These are phyloP conservation scores for Sorex araneus DNA, from an alignment of 2,113 vertebrate species.

Conservation along the genomic window DNA sequence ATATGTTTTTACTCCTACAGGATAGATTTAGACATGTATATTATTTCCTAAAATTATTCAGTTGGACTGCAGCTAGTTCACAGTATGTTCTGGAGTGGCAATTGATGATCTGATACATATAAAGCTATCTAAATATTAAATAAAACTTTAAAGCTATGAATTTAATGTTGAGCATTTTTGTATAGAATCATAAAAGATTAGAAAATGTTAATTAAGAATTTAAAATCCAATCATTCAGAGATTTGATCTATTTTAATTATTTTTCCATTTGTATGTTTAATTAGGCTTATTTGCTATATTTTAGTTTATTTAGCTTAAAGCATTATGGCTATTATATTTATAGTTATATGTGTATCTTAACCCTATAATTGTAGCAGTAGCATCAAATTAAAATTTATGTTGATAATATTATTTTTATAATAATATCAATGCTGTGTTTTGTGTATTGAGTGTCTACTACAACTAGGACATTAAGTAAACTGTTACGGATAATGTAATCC, in stretches of 20 bases:
- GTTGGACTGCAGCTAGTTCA: not conserved
- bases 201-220: too few species aligned
- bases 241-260: slow-evolving; percentile 18
- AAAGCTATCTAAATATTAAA: not conserved
- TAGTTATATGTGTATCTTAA: not conserved
- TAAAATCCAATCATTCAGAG: not conserved
- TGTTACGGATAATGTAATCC: not conserved
- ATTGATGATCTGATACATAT: not conserved
- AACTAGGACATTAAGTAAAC: not conserved
- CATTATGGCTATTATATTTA: not conserved
- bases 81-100: slow-evolving; percentile 5
- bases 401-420: slow-evolving; percentile 44
- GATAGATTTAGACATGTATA: slow-evolving; percentile 22
- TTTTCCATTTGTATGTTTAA: slow-evolving; percentile 25
- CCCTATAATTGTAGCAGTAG: not conserved
- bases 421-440: not conserved
- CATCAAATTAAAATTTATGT: not conserved
- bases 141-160: not conserved
- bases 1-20: slow-evolving; percentile 6
- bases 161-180: too few species aligned
- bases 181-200: too few species aligned
- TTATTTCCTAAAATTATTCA: slow-evolving; percentile 65
- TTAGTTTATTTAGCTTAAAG: slow-evolving; percentile 32
- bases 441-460: not conserved
- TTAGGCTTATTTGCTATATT: not conserved